Conservation (phyloP, 2,888 invertebrate species). For the Ceraclea dissimilis region DNA sequence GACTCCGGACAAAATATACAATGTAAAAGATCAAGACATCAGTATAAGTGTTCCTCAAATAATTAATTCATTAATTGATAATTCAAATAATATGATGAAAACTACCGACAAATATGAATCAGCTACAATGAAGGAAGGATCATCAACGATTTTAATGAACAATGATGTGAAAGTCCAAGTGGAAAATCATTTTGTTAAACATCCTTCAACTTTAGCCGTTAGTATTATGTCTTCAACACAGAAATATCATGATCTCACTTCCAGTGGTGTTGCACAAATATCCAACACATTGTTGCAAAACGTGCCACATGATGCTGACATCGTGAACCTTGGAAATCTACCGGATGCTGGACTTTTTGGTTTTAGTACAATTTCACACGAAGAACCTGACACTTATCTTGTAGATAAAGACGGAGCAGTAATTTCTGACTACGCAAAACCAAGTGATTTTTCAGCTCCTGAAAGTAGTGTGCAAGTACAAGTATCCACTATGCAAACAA, state of each 20-base stretch:
- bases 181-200: constrained; percentile 11
- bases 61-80: not conserved
- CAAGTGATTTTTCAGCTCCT: constrained; percentile 43
- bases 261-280: constrained; percentile 30
- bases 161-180: constrained; percentile 12
- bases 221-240: constrained; percentile 19
- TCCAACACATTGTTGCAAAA: constrained; percentile 31
- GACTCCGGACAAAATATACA: constrained; percentile 9
- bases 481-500: constrained; percentile 45
- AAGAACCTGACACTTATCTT: constrained; percentile 56
- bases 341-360: constrained; percentile 32
- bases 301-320: constrained; percentile 27
- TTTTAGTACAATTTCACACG: constrained; percentile 53
- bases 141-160: constrained; percentile 1
- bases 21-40: not conserved
- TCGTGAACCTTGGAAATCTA: constrained; percentile 37
- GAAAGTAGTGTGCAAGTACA: constrained; percentile 36
- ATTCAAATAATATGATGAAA: not conserved
- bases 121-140: constrained; percentile 7
- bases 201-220: constrained; percentile 22
- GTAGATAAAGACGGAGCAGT: constrained; percentile 50
- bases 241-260: constrained; percentile 19
- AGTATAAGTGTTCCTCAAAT: constrained; percentile 3
- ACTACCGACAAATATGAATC: constrained; percentile 10
- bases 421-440: constrained; percentile 45